Evolutionary conservation across 1,140 invertebrate species (phyloP).

Genomic region (Drosophila persimilis): DNA sequence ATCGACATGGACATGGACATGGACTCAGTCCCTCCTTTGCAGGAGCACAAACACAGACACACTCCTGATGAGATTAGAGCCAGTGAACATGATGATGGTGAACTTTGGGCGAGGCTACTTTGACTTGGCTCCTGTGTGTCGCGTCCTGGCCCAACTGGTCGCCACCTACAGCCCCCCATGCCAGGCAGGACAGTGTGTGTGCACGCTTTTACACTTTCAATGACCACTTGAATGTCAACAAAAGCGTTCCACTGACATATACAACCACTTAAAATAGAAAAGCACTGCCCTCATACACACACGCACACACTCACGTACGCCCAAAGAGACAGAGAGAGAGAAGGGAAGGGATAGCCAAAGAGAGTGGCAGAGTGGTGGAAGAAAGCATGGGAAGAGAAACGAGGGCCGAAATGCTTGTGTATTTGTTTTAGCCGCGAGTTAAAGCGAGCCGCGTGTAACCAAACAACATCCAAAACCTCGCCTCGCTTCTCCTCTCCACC

Average conservation of each 20-base stretch:
- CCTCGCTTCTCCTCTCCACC: background rate
- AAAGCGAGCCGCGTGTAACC: conserved; percentile 55
- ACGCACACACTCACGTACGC: conserved; percentile 3
- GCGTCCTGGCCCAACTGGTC: too few relatives aligned
- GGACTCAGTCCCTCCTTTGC: too few relatives aligned
- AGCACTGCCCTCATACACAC: conserved; percentile 44
- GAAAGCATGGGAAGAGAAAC: too few relatives aligned
- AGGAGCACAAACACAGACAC: background rate
- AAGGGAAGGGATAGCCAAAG: background rate
- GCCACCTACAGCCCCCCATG: background rate
- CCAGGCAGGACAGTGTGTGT: conserved; percentile 2
- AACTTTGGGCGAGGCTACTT: conserved; percentile 31
- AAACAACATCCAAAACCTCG: conserved; percentile 35
- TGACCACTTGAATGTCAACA: conserved; percentile 80
- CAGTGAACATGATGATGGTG: conserved; percentile 31
- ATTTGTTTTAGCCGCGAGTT: conserved; percentile 68
- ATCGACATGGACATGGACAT: too few relatives aligned
- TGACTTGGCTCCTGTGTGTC: conserved; percentile 22
- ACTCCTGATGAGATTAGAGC: conserved; percentile 44
- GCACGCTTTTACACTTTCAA: conserved; percentile 75
- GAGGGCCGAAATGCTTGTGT: conserved; percentile 33
- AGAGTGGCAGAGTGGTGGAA: background rate
- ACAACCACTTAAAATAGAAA: conserved; percentile 78
- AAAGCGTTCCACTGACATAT: conserved; percentile 79
- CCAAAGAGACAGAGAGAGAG: background rate